Base-by-base conservation (phyloP, 2,888 invertebrate species). In the Noctua pronuba region DNA sequence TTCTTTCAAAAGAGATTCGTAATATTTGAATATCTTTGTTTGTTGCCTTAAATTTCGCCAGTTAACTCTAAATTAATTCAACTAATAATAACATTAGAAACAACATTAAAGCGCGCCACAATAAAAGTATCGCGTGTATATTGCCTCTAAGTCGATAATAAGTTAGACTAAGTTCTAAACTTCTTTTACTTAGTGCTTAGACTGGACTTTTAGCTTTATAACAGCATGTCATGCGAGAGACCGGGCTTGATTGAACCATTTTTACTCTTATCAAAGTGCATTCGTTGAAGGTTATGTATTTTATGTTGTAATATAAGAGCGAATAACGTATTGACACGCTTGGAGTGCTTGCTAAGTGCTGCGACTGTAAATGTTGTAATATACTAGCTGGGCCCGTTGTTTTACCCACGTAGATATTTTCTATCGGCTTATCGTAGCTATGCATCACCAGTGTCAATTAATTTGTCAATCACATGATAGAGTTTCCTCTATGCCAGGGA, bases 241-340 rank as follows among this genome's bases (percentile, higher is more conserved):
- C 55, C 18, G 35, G 16, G 44, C 79, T 82, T 79, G 79, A 85
- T 85, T 85, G 24, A 85, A 85, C 85, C 76, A 85, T 85, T 84
- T 72, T 62, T 58, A 58, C n/a, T 62, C 49, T 85, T 85, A 85
- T 82, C 85, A 38, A 82, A 85, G 41, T 85, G 79, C 73, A 85
- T 79, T 82, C 24, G 65, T 70, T 64, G 65, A 79, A 75, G 74
- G 49, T 73, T 73, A 64, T 64, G 69, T 69, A 21, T 70, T 79
- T 75, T 55, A 70, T 46, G 10, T 4, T 58, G 31, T 35, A 24
- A 35, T 49, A 24, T 18, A 41, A 10, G 44, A 66, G 60, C 58
- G 60, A 81, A 80, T 82, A 44, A n/a, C 24, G 31, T 72, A 68
- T 52, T 72, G 82, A 52, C 82, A 82, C 35, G 82, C 73, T 73